Conservation (phyloP, 2,113 vertebrate genomes). For the Lasiurus cinereus region DNA sequence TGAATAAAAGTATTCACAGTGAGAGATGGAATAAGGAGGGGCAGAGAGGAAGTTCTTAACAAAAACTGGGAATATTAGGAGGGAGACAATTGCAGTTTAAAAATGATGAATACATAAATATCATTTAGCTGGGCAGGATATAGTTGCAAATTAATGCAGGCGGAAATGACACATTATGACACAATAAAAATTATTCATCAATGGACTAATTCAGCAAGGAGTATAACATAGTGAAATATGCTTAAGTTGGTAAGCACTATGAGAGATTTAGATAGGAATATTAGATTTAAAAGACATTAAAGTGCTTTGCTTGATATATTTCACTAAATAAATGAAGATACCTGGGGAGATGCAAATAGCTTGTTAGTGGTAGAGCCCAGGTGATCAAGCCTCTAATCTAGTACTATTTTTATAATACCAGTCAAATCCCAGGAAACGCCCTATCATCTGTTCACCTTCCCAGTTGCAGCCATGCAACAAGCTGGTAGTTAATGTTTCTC, state of each 20-base stretch:
- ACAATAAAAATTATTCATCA: background rate
- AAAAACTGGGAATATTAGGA: background rate
- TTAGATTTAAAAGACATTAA: background rate
- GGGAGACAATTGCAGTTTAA: background rate
- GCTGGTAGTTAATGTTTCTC: background rate
- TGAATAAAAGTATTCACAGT: slow-evolving; percentile 15
- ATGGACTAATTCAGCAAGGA: background rate
- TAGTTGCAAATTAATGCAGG: background rate
- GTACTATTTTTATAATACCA: background rate
- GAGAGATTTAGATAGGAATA: background rate
- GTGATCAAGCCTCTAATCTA: background rate
- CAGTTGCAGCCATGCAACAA: background rate
- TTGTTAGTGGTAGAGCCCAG: background rate
- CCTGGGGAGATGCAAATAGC: background rate
- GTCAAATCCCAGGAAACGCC: background rate
- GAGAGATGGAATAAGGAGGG: background rate
- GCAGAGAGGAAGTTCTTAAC: slow-evolving; percentile 8
- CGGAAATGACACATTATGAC: background rate
- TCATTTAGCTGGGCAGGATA: background rate
- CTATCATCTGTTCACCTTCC: background rate
- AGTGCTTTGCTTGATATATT: background rate
- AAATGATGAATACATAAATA: background rate
- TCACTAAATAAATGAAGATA: slow-evolving; percentile 16
- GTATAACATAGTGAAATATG: background rate
- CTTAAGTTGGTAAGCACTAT: background rate